A percentile compares a stretch with the other conserved stretches of the same genome.
phyloP scores from a whole-genome alignment of 2,797 vertebrate genomes.

The Lepus townsendii region DNA sequence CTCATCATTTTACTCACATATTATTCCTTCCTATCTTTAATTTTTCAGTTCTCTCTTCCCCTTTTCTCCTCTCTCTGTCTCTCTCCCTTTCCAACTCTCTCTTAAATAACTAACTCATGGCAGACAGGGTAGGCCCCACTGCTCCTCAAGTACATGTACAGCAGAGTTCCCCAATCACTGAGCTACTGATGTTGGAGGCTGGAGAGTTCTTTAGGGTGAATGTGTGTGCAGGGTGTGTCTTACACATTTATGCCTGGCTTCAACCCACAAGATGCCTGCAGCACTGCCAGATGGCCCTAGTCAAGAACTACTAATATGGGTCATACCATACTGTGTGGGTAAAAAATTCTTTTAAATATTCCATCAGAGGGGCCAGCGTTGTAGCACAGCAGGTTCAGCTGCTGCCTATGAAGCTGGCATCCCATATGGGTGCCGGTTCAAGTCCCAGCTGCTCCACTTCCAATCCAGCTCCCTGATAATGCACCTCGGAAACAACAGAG shows the following conservation, averaged over 20 bases:
- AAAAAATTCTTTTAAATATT: constrained; percentile 43
- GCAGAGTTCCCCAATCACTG: background rate
- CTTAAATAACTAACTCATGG: background rate
- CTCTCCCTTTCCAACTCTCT: no score
- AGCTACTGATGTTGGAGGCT: background rate
- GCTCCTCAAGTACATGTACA: background rate
- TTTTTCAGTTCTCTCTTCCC: no score
- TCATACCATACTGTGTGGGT: background rate
- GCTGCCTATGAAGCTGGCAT: no score
- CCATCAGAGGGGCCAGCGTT: background rate
- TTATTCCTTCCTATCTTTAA: no score
- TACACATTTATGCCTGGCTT: background rate
- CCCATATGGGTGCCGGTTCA: no score
- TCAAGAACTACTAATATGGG: background rate
- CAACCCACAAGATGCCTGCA: background rate
- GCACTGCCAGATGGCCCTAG: background rate
- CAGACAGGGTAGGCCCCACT: background rate
- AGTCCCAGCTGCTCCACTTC: no score
- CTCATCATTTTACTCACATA: no score
- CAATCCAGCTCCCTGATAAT: no score
- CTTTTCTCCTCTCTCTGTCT: no score
- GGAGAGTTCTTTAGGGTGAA: background rate
- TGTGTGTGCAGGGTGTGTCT: no score
- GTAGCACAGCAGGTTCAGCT: no score
- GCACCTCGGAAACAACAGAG: no score